Base-by-base conservation (phyloP, 2,888 invertebrate species). In the Cantharis flavilabris region DNA sequence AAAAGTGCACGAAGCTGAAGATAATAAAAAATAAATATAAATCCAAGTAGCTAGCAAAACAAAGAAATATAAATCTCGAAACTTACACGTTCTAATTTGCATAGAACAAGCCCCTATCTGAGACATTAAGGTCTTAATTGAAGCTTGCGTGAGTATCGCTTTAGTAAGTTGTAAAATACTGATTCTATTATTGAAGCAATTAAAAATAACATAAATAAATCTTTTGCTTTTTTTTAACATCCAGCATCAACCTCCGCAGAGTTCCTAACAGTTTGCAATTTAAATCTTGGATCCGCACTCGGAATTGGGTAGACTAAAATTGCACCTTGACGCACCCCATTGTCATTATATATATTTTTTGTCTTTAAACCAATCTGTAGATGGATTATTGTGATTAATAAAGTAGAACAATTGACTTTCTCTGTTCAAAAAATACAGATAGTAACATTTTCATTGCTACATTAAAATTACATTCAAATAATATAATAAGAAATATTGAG, bases 61-160 rank as follows among this genome's bases (percentile, higher is more conserved):
- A 77, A 81, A 81, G 79, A 79, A 80, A 78, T 81, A 83, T 83
- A 84, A 84, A 82, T 83, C 83, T 83, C 80, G 81, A 79, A 79
- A 79, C 80, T 76, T 83, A 84, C 83, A 83, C 80, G 83, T 81
- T 80, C 83, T 84, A 82, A 84, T 84, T 84, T 84, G 83, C 84
- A 84, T 84, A 84, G 83, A 80, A 84, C 84, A 84, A 84, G 84
- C 80, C 80, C 81, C 82, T 84, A 84, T 84, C 83, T 81, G 79
- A 81, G 82, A 83, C 84, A 84, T 84, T 84, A 84, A 84, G 80
- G 83, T 84, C 84, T 84, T 84, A 84, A 84, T 84, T 84, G 84
- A 84, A 81, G 80, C 82, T 84, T 81, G 84, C 84, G 84, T 84
- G 84, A 83, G 81, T 80, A 80, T 81, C 79, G 65, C 80, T 81